phyloP scores from a whole-genome alignment of 2,113 vertebrate species.

The Speoplatyrhinus poulsoni region DNA sequence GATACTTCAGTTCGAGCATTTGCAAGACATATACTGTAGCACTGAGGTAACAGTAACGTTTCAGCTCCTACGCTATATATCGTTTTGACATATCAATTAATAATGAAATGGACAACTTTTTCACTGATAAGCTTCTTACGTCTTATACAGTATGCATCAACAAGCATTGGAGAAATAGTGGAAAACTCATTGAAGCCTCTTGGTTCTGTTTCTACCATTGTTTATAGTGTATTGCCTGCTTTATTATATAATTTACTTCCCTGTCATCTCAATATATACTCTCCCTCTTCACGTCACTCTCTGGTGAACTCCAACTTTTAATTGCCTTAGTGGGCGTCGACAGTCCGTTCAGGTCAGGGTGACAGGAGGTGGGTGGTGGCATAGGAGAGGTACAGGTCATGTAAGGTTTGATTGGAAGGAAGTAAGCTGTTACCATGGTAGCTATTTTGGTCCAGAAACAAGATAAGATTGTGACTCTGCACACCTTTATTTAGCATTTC shows the following conservation, averaged over 20 bases:
- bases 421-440: conserved; percentile 39
- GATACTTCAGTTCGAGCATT: too few species aligned
- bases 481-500: conserved; percentile 7
- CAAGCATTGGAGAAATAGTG: too few species aligned
- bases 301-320: conserved; percentile 1
- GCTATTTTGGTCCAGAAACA: conserved; percentile 11
- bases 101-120: too few species aligned
- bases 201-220: background rate
- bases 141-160: too few species aligned
- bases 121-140: too few species aligned
- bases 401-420: conserved; percentile 7
- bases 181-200: too few species aligned
- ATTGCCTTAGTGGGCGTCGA: background rate
- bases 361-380: background rate
- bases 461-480: background rate
- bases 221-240: background rate
- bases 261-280: too few species aligned
- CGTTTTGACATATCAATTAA: too few species aligned
- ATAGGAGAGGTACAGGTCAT: conserved; percentile 8
- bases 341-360: background rate
- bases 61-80: too few species aligned
- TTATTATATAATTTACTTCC: background rate
- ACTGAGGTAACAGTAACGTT: too few species aligned
- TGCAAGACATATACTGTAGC: too few species aligned
- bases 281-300: background rate